Conservation (phyloP, 2,113 vertebrate species). For the Ophthalmolycus amberensis region DNA sequence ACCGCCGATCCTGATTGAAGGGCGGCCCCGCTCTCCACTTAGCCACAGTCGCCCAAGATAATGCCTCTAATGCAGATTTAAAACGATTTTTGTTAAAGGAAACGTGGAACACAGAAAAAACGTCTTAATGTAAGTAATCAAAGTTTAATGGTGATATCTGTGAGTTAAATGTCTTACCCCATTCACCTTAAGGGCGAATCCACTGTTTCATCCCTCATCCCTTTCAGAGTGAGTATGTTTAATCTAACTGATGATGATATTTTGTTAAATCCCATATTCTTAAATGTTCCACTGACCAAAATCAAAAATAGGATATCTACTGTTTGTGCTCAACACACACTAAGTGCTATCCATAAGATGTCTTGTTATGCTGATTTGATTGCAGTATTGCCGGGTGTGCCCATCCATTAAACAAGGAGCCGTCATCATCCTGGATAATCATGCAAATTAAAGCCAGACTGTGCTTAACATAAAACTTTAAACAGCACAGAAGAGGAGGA, state of each 20-base stretch:
- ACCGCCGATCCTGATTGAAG: too few relatives aligned
- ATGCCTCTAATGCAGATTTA: too few relatives aligned
- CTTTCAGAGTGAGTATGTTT: background rate
- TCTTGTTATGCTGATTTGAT: background rate
- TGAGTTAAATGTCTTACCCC: too few relatives aligned
- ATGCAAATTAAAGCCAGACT: background rate
- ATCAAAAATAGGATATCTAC: background rate
- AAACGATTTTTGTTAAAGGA: too few relatives aligned
- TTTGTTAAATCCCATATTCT: too few relatives aligned
- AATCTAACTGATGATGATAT: too few relatives aligned
- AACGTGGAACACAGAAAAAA: too few relatives aligned
- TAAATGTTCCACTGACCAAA: too few relatives aligned
- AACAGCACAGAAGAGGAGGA: background rate
- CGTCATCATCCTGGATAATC: slow-evolving; percentile 10
- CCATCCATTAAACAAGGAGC: background rate
- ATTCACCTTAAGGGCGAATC: background rate
- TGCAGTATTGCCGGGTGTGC: background rate
- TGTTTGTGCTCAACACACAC: background rate
- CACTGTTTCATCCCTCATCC: background rate
- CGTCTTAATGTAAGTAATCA: too few relatives aligned
- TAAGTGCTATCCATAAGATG: background rate
- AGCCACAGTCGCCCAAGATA: too few relatives aligned
- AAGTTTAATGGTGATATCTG: too few relatives aligned
- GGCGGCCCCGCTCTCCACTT: too few relatives aligned
- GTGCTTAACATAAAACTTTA: background rate